These are phyloP conservation scores for Ectemnius lituratus DNA, from an alignment of 2,888 invertebrate species.

Conservation along the genomic window DNA sequence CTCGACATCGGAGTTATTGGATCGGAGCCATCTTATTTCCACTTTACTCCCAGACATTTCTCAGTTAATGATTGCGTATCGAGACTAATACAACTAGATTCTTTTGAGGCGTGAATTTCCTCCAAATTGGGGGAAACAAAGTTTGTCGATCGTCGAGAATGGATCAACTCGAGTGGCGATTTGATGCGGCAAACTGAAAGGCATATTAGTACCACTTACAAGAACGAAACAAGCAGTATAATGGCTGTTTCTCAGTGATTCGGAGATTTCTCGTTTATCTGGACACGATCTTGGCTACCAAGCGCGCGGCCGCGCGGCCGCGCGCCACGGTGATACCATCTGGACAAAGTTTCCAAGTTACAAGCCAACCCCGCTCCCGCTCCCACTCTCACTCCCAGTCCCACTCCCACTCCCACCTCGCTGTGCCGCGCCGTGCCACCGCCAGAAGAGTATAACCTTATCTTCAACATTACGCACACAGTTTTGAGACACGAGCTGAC, in stretches of 20 bases:
- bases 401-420: not conserved
- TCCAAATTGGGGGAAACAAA: not conserved
- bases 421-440: not conserved
- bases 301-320: not conserved
- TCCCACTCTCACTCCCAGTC: too few relatives aligned
- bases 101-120: not conserved
- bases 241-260: constrained; percentile 59
- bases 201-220: constrained; percentile 23
- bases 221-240: constrained; percentile 39
- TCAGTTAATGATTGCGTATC: not conserved
- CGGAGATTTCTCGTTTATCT: constrained; percentile 59
- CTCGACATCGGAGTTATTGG: too few relatives aligned
- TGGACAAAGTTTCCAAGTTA: not conserved
- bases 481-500: too few relatives aligned
- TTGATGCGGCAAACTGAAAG: constrained; percentile 3
- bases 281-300: constrained; percentile 66
- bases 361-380: too few relatives aligned
- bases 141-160: not conserved
- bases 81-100: not conserved
- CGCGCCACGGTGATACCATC: not conserved
- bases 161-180: not conserved
- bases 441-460: too few relatives aligned
- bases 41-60: too few relatives aligned
- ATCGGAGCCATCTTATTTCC: too few relatives aligned
- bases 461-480: too few relatives aligned